A percentile compares a stretch with the other conserved stretches of the same genome.
Evolutionary conservation across 2,113 vertebrate genomes (phyloP).

Genomic region (Seriola rivoliana): DNA sequence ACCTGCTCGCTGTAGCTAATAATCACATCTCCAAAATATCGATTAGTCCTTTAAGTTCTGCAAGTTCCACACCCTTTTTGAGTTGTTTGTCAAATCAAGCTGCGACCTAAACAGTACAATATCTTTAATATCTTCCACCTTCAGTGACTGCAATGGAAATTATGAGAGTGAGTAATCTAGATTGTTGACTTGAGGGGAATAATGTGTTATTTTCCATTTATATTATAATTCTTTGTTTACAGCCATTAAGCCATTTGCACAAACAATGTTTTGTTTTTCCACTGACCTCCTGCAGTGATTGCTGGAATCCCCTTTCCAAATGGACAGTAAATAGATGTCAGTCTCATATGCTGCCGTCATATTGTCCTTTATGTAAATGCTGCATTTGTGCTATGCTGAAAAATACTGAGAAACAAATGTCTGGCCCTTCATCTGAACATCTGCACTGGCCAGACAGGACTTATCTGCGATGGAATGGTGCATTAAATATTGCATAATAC

Average conservation of each 20-base stretch:
- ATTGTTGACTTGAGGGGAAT: constrained; percentile 2
- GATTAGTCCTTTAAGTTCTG: neutral
- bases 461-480: constrained; percentile 53
- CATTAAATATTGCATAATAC: constrained; percentile 65
- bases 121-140: neutral
- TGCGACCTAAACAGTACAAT: neutral
- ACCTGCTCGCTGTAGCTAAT: too few relatives aligned
- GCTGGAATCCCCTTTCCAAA: neutral
- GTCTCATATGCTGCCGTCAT: neutral
- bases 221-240: constrained; percentile 38
- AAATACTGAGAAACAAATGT: constrained; percentile 38
- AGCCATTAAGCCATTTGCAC: neutral
- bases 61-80: neutral
- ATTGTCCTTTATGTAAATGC: neutral
- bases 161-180: neutral
- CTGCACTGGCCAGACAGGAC: constrained; percentile 47
- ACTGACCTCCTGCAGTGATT: neutral
- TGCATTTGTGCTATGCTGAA: constrained; percentile 32
- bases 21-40: too few relatives aligned
- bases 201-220: constrained; percentile 21
- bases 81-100: neutral
- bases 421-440: constrained; percentile 35
- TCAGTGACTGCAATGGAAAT: constrained; percentile 3
- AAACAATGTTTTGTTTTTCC: neutral
- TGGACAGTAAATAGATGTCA: neutral